Percentiles rank a stretch among this genome's conserved stretches.
These are phyloP conservation scores for Istiophorus platypterus DNA, from an alignment of 2,113 vertebrate species.

Conservation along the genomic window DNA sequence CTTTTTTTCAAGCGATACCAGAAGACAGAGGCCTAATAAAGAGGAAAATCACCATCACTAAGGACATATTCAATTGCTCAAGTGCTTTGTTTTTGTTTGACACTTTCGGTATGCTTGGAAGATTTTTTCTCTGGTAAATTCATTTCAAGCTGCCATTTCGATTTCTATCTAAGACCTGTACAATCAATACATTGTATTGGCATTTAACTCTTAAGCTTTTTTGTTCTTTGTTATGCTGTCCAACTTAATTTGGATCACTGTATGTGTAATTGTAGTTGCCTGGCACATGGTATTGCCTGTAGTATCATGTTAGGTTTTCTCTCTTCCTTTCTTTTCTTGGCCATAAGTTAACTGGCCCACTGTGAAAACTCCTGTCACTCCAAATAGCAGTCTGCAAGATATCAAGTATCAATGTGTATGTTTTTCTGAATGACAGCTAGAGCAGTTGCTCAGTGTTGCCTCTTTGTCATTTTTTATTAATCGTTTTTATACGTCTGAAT, in stretches of 20 bases:
- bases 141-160: background rate
- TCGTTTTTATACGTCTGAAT: background rate
- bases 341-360: no score
- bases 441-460: background rate
- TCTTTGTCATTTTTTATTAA: background rate
- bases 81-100: background rate
- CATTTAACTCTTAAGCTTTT: background rate
- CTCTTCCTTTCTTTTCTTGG: background rate
- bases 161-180: background rate
- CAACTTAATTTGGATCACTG: background rate
- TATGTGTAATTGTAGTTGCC: background rate
- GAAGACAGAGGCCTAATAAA: background rate
- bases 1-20: background rate
- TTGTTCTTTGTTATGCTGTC: background rate
- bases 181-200: conserved; percentile 1
- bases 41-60: background rate
- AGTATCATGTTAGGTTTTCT: background rate
- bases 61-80: background rate
- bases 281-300: background rate
- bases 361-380: no score
- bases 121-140: background rate
- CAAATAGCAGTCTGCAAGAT: no score
- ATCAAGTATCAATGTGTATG: background rate
- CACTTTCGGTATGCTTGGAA: background rate
- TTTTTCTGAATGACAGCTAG: background rate